A percentile compares a stretch with the other conserved stretches of the same genome.
phyloP scores from a whole-genome alignment of 1,140 invertebrate species.

The Lineus longissimus region DNA sequence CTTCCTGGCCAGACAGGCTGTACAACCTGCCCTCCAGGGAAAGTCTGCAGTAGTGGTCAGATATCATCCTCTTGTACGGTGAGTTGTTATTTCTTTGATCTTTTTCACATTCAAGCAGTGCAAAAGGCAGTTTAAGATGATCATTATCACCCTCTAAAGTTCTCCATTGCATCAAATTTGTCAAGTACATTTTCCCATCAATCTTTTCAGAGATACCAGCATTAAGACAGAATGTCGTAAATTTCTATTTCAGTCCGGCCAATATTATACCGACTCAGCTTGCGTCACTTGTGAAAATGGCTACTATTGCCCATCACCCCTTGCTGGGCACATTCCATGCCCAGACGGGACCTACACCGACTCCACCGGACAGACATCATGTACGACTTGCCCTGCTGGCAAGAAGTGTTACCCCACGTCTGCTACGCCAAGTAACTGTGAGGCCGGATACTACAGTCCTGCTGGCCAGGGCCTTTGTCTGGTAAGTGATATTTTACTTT shows the following conservation, averaged over 20 bases:
- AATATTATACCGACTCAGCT: slow-evolving; percentile 36
- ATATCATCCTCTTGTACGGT: slow-evolving; percentile 26
- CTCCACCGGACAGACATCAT: not conserved
- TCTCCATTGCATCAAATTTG: too few species aligned
- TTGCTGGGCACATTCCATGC: not conserved
- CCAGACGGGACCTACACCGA: not conserved
- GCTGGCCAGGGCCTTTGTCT: slow-evolving; percentile 11
- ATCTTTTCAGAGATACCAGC: too few species aligned
- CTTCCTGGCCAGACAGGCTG: slow-evolving; percentile 36
- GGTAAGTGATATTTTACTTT: slow-evolving; percentile 23
- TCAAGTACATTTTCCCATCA: too few species aligned
- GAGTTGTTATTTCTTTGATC: slow-evolving; percentile 10
- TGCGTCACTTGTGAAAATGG: not conserved
- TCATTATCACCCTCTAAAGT: too few species aligned
- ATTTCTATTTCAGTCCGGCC: slow-evolving; percentile 39
- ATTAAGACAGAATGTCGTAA: too few species aligned
- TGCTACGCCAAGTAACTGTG: slow-evolving; percentile 12
- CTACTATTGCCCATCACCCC: not conserved
- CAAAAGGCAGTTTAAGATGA: too few species aligned
- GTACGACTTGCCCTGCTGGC: slow-evolving; percentile 21
- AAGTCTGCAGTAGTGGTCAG: slow-evolving; percentile 22
- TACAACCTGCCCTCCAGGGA: slow-evolving; percentile 36
- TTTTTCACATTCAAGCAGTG: too few species aligned
- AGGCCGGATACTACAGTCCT: slow-evolving; percentile 28
- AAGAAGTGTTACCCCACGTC: not conserved